A percentile compares a stretch with the other conserved stretches of the same genome.
Evolutionary conservation across 2,888 invertebrate genomes (phyloP).

Genomic region (Cephus rjabovi): DNA sequence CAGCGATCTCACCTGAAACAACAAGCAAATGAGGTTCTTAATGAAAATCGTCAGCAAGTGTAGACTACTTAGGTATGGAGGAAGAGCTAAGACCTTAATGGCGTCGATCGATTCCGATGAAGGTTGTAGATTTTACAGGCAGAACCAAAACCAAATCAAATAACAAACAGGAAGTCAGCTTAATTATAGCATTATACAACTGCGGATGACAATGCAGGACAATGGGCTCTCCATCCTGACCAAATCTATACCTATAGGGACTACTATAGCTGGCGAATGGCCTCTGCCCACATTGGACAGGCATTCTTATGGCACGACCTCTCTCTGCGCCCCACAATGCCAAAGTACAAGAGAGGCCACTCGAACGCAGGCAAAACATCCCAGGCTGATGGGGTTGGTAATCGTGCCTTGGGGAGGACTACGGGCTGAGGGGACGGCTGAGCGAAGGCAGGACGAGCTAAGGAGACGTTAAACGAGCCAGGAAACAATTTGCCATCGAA

Average conservation of each 20-base stretch:
- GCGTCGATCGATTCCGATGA: too few relatives aligned
- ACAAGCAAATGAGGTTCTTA: not conserved
- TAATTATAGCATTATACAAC: conserved; percentile 35
- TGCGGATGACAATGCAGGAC: conserved; percentile 32
- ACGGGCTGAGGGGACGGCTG: too few relatives aligned
- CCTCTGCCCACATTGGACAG: not conserved
- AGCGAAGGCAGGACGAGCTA: too few relatives aligned
- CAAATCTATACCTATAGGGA: conserved; percentile 4
- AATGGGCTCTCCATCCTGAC: conserved; percentile 14
- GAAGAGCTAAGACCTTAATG: too few relatives aligned
- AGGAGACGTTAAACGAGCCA: too few relatives aligned
- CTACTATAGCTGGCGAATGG: not conserved
- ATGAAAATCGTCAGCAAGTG: too few relatives aligned
- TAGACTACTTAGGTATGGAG: too few relatives aligned
- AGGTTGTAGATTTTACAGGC: not conserved
- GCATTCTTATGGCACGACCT: not conserved
- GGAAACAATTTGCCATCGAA: too few relatives aligned
- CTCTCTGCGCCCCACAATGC: not conserved
- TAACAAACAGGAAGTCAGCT: conserved; percentile 39
- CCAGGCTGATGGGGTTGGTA: not conserved
- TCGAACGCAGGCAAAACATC: not conserved
- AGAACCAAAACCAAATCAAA: conserved; percentile 20
- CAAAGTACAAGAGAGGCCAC: not conserved
- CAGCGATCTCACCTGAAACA: conserved; percentile 48
- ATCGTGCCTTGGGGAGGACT: too few relatives aligned